These are phyloP conservation scores for Nasonovia ribisnigri DNA, from an alignment of 2,888 invertebrate species.

Conservation along the genomic window DNA sequence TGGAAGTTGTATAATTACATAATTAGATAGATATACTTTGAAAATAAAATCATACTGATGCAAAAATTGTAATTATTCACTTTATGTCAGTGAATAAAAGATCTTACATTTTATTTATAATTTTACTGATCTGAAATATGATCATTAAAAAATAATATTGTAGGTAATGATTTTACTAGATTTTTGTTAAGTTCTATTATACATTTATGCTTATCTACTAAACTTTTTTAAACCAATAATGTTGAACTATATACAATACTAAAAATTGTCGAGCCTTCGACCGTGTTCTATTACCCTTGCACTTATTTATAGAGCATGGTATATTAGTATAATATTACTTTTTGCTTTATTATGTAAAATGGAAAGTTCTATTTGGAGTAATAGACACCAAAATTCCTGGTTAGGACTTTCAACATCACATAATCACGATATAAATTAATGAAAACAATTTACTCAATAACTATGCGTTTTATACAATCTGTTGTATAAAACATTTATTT, in stretches of 20 bases:
- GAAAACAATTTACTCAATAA: constrained; percentile 35
- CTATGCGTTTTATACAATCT: neutral
- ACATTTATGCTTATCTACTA: neutral
- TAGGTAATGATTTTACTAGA: neutral
- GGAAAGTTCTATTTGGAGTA: constrained; percentile 48
- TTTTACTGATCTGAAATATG: neutral
- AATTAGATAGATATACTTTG: neutral
- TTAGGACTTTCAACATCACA: constrained; percentile 31
- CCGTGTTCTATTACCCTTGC: neutral
- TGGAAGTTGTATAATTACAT: neutral
- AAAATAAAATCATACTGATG: neutral
- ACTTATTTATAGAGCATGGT: neutral
- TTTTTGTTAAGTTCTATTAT: neutral
- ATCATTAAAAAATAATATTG: neutral
- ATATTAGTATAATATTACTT: neutral
- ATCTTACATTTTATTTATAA: neutral
- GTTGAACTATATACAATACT: neutral
- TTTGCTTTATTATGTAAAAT: constrained; percentile 35
- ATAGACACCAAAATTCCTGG: constrained; percentile 37
- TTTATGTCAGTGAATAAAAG: neutral
- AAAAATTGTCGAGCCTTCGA: neutral
- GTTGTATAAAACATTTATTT: neutral
- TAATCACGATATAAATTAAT: neutral
- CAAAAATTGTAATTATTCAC: neutral
- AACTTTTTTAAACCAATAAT: neutral